phyloP scores from a whole-genome alignment of 2,797 vertebrate genomes.

The Micromesistius poutassou region DNA sequence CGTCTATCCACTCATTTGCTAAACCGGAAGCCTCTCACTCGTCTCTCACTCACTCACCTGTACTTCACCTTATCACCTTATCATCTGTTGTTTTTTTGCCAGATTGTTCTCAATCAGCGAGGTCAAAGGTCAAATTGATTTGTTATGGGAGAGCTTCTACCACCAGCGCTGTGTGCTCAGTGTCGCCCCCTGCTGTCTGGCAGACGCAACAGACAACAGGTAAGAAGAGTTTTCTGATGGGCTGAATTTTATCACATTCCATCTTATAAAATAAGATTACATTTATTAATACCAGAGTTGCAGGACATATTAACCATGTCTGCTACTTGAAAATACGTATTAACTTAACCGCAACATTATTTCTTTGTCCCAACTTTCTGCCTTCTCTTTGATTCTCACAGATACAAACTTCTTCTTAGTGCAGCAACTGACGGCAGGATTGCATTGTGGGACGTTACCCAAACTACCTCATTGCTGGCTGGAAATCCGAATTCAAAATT shows the following conservation, averaged over 20 bases:
- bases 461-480: slow-evolving; percentile 48
- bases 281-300: not conserved
- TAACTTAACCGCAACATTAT: not conserved
- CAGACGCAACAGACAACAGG: slow-evolving; percentile 57
- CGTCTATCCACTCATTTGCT: too few relatives aligned
- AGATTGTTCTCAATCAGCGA: slow-evolving; percentile 86
- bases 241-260: not conserved
- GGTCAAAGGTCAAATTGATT: slow-evolving; percentile 62
- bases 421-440: slow-evolving; percentile 88
- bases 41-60: not conserved
- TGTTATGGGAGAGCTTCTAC: slow-evolving; percentile 85
- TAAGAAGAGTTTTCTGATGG: slow-evolving; percentile 23
- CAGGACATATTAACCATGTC: not conserved
- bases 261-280: not conserved
- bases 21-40: too few relatives aligned
- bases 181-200: slow-evolving; percentile 74
- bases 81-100: not conserved
- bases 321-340: not conserved
- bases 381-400: slow-evolving; percentile 43
- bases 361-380: slow-evolving; percentile 1
- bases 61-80: not conserved
- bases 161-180: slow-evolving; percentile 93
- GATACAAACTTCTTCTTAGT: slow-evolving; percentile 81
- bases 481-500: slow-evolving; percentile 53
- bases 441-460: slow-evolving; percentile 84